These are phyloP conservation scores for Crenuchus spilurus DNA, from an alignment of 2,797 vertebrate genomes.

Conservation along the genomic window DNA sequence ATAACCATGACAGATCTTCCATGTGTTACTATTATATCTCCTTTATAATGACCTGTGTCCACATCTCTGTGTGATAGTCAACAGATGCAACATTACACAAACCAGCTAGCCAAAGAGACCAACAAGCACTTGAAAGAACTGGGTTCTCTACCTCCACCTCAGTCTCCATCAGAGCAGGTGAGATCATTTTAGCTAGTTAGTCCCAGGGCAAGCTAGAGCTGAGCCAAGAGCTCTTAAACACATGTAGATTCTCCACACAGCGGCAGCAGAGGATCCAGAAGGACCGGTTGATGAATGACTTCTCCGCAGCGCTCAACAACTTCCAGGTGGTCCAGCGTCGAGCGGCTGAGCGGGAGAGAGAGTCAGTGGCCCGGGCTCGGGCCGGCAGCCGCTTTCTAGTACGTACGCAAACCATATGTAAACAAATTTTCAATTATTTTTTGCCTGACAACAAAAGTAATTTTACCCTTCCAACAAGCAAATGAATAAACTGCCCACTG, in stretches of 20 bases:
- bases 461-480: too few relatives aligned
- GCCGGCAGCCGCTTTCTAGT: conserved; percentile 86
- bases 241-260: conserved; percentile 64
- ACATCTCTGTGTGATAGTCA: conserved; percentile 71
- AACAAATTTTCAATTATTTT: too few relatives aligned
- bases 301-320: conserved; percentile 92
- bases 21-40: background rate
- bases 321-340: conserved; percentile 92
- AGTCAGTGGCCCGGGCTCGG: conserved; percentile 87
- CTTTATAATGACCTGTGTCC: too few relatives aligned
- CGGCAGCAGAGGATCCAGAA: conserved; percentile 95
- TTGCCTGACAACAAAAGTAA: too few relatives aligned
- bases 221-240: conserved; percentile 1
- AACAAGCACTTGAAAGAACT: conserved; percentile 90
- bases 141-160: conserved; percentile 81
- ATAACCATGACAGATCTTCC: background rate
- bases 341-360: conserved; percentile 92
- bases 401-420: too few relatives aligned
- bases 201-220: background rate
- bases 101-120: conserved; percentile 90
- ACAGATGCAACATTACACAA: conserved; percentile 91
- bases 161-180: conserved; percentile 88
- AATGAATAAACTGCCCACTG: too few relatives aligned
- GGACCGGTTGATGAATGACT: conserved; percentile 96
- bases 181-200: conserved; percentile 27